Base-by-base conservation (phyloP, 1,140 invertebrate species). In the Formica selysi region DNA sequence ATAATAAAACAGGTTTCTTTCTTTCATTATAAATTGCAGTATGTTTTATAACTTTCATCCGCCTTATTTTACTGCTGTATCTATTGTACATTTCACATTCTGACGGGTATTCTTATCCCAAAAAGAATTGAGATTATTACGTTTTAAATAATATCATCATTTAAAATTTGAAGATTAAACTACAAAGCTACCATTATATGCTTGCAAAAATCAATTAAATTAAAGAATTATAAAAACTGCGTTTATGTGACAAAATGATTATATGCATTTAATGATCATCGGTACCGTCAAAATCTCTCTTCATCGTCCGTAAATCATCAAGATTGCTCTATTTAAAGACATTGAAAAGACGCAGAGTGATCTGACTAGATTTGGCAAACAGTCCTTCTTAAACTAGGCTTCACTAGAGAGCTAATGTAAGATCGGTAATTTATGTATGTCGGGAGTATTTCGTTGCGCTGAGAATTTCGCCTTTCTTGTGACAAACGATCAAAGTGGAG, bases 391-490 rank as follows among this genome's bases (percentile, higher is more conserved):
- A 85, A 89, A 36, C 64, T 89, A 88, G 26, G 51, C 70, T 88
- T 85, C 61, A 59, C 41, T 87, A 86, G 71, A 91, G 61, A 92
- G 74, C 91, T 91, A 32, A 32, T 32, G 32, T 32, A 62, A 32
- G 81, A 68, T 71, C 68, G 68, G 62, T 65, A 86, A 41, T 74
- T 32, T 86, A 74, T 26, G 51, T 81, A 6, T 87, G 38, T 91
- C 59, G 76, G 62, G 64, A 48, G 11, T 86, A 87, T 86, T 93
- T 93, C 93, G 93, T 93, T 93, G 92, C 90, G 88, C 79, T 70
- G 79, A 91, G 76, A 91, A 71, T 64, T 81, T 88, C 73, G 57
- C 59, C 29, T 38, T 74, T 68, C 13, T 67, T 76, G n/a, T 54
- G 10, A 86, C 59, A 32, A 41, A 73, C 13, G 44, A 57, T 70